phyloP scores from a whole-genome alignment of 2,797 vertebrate species.

The Arremon brunneinucha region DNA sequence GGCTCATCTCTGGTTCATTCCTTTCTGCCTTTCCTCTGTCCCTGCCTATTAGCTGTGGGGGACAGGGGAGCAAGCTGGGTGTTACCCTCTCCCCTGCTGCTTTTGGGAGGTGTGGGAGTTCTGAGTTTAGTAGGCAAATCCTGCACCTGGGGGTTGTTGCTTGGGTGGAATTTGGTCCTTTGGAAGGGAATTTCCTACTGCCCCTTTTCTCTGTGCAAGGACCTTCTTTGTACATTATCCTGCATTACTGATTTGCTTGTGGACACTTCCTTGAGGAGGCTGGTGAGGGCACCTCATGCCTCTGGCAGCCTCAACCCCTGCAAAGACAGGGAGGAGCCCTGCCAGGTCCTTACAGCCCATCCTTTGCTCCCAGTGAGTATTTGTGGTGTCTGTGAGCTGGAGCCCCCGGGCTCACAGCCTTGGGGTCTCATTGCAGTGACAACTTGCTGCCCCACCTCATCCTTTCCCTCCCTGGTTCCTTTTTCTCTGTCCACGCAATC shows the following conservation, averaged over 20 bases:
- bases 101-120: background rate
- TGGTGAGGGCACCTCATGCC: background rate
- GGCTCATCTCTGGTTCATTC: background rate
- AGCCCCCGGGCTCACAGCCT: background rate
- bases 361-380: background rate
- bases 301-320: background rate
- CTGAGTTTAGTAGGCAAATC: background rate
- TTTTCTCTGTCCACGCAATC: accelerated
- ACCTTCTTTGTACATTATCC: background rate
- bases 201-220: background rate
- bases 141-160: background rate
- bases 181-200: background rate
- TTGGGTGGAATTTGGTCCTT: background rate
- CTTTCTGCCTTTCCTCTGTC: background rate
- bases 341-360: background rate
- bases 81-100: background rate
- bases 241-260: background rate
- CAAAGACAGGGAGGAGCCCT: background rate
- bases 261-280: background rate
- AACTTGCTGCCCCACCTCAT: background rate
- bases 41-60: background rate
- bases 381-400: background rate
- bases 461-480: background rate
- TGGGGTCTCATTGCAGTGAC: background rate
- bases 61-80: background rate